Percentiles rank a stretch among this genome's conserved stretches.
Conservation (phyloP, 2,888 invertebrate genomes). For the Habroteleia sp. region DNA sequence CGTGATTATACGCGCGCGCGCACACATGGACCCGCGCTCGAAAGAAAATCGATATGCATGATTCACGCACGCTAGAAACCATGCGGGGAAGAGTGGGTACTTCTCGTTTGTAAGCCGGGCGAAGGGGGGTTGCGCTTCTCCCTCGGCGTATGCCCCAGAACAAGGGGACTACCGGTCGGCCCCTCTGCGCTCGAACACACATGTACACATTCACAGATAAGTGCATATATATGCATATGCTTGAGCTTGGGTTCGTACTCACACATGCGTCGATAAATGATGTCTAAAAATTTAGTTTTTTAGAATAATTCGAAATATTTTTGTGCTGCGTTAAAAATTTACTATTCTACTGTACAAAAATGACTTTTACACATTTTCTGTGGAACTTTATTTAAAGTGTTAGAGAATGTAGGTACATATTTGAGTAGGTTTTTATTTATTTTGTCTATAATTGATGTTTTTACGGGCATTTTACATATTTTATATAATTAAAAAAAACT, state of each 20-base stretch:
- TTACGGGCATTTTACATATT: too few relatives aligned
- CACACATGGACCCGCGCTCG: conserved; percentile 36
- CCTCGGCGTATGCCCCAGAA: conserved; percentile 68
- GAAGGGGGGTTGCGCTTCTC: conserved; percentile 67
- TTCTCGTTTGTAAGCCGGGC: conserved; percentile 51
- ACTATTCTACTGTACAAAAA: too few relatives aligned
- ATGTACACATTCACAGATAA: conserved; percentile 9
- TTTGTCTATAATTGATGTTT: too few relatives aligned
- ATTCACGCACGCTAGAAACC: conserved; percentile 76
- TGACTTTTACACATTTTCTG: too few relatives aligned
- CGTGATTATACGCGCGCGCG: conserved; percentile 2
- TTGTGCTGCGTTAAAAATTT: too few relatives aligned
- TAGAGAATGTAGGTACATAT: too few relatives aligned
- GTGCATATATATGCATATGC: conserved; percentile 42
- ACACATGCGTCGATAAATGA: neutral
- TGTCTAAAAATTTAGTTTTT: too few relatives aligned
- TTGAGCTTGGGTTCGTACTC: neutral
- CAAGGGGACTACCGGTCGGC: conserved; percentile 63
- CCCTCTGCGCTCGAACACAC: conserved; percentile 10
- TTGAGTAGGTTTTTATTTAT: too few relatives aligned
- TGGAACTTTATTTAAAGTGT: too few relatives aligned
- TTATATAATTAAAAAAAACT: too few relatives aligned
- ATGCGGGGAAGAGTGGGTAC: conserved; percentile 62
- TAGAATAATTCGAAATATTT: too few relatives aligned
- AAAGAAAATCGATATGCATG: conserved; percentile 81